Conservation (phyloP, 2,888 invertebrate genomes). For the Lithophane leautieri region DNA sequence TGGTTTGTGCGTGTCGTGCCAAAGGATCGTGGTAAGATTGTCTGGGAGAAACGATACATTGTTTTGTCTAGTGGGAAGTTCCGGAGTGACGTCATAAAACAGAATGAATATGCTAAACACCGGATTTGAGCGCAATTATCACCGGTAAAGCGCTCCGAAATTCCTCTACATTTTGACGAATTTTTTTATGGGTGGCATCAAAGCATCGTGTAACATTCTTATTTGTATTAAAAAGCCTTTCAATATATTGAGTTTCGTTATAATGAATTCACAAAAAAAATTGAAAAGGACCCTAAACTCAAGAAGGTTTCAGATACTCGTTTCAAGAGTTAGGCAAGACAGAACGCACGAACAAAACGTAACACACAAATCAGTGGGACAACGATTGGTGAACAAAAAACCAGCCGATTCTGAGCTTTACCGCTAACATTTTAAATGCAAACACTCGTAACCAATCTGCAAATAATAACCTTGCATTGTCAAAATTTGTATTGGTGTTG, state of each 20-base stretch:
- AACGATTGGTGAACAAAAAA: constrained; percentile 51
- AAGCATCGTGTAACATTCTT: constrained; percentile 32
- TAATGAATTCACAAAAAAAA: constrained; percentile 64
- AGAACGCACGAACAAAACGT: constrained; percentile 78
- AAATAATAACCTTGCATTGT: constrained; percentile 73
- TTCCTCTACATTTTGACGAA: constrained; percentile 25
- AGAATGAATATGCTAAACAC: constrained; percentile 30
- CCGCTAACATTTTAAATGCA: constrained; percentile 67
- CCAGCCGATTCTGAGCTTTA: constrained; percentile 74
- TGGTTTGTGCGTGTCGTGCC: constrained; percentile 58
- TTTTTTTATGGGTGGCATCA: constrained; percentile 32
- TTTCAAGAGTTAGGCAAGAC: constrained; percentile 80
- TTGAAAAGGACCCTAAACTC: constrained; percentile 70
- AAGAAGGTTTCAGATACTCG: constrained; percentile 80
- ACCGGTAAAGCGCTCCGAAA: constrained; percentile 26
- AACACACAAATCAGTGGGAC: constrained; percentile 67
- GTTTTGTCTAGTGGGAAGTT: constrained; percentile 49
- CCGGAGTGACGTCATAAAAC: constrained; percentile 47
- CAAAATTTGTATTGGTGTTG: constrained; percentile 68
- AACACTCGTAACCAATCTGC: constrained; percentile 68
- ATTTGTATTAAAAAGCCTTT: constrained; percentile 55
- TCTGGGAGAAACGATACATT: constrained; percentile 50
- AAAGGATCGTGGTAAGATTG: constrained; percentile 57
- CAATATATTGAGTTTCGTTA: constrained; percentile 62
- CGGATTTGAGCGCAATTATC: constrained; percentile 37